Conservation (phyloP, 2,888 invertebrate species). For the Xanthia togata region DNA sequence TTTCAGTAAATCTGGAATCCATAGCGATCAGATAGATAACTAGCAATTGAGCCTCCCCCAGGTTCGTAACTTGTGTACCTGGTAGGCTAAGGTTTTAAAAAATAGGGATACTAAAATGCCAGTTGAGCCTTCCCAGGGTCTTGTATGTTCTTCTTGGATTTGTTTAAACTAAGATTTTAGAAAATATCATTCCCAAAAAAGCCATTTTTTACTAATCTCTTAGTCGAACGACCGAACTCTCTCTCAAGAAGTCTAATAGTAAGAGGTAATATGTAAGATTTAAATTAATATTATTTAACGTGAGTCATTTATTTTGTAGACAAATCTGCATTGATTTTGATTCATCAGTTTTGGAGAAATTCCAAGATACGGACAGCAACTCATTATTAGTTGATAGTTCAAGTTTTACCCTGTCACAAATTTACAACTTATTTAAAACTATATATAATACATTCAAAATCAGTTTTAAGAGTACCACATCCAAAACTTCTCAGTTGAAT, state of each 20-base stretch:
- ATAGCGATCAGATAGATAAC: not conserved
- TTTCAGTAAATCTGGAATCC: not conserved
- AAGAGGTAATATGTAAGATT: not conserved
- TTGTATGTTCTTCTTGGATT: too few relatives aligned
- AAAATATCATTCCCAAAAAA: not conserved
- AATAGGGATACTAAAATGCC: not conserved
- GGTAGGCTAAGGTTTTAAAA: not conserved
- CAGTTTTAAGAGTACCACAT: conserved; percentile 63
- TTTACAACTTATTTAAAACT: not conserved
- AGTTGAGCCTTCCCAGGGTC: not conserved
- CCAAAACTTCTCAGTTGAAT: conserved; percentile 59
- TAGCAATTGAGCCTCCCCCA: not conserved
- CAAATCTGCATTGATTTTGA: not conserved
- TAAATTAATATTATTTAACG: not conserved
- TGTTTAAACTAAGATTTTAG: not conserved
- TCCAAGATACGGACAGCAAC: not conserved
- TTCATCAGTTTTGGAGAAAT: not conserved
- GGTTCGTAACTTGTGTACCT: not conserved
- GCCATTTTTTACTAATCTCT: not conserved
- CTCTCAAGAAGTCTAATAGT: too few relatives aligned
- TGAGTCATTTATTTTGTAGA: too few relatives aligned
- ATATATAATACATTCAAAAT: not conserved
- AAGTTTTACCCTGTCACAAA: not conserved
- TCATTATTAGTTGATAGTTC: not conserved
- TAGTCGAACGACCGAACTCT: not conserved